Percentiles rank a stretch among this genome's conserved stretches.
phyloP scores from a whole-genome alignment of 2,888 invertebrate species.

The Aromia moschata region DNA sequence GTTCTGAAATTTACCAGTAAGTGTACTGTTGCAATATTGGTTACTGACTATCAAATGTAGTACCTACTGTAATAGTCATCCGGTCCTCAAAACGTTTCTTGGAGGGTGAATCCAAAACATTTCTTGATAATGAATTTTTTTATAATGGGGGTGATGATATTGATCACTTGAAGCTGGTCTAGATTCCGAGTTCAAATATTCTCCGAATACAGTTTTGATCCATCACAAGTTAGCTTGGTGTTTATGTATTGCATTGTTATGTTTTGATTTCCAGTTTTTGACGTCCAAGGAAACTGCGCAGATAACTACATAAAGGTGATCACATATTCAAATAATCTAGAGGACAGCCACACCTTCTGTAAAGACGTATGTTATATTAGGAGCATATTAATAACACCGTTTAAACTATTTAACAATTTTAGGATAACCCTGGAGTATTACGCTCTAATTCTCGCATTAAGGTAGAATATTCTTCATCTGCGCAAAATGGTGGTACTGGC shows the following conservation, averaged over 20 bases:
- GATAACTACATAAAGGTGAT: slow-evolving; percentile 72
- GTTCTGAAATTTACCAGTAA: slow-evolving; percentile 65
- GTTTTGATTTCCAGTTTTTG: slow-evolving; percentile 69
- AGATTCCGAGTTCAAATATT: no score
- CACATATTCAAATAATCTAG: slow-evolving; percentile 47
- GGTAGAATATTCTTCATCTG: slow-evolving; percentile 46
- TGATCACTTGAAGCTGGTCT: no score
- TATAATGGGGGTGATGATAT: no score
- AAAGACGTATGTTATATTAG: slow-evolving; percentile 62
- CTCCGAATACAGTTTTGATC: no score
- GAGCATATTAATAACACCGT: neutral
- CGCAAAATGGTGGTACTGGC: slow-evolving; percentile 49
- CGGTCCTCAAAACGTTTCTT: no score
- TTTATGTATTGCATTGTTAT: neutral
- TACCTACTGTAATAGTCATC: no score
- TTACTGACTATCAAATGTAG: no score
- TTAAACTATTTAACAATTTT: slow-evolving; percentile 33
- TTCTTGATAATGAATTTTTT: no score
- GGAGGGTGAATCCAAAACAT: no score
- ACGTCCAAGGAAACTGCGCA: slow-evolving; percentile 69
- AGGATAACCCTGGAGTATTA: slow-evolving; percentile 43
- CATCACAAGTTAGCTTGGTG: no score
- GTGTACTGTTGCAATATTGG: slow-evolving; percentile 13
- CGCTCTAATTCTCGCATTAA: slow-evolving; percentile 42
- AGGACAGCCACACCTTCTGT: slow-evolving; percentile 58